These are phyloP conservation scores for Ochropacha duplaris DNA, from an alignment of 2,888 invertebrate species.

Conservation along the genomic window DNA sequence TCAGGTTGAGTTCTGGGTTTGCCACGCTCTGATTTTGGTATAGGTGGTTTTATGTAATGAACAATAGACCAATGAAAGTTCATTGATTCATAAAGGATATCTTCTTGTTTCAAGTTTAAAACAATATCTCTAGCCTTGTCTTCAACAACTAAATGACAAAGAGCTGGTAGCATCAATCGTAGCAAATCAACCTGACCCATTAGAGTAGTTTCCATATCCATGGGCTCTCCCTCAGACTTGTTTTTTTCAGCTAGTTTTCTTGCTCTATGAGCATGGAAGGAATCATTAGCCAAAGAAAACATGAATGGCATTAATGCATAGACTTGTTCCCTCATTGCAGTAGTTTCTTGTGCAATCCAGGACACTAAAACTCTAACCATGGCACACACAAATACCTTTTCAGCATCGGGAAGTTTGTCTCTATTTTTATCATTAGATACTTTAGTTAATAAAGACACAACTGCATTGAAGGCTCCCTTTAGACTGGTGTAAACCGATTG, in stretches of 20 bases:
- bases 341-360: conserved; percentile 96
- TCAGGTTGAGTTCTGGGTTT: conserved; percentile 90
- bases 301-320: conserved; percentile 92
- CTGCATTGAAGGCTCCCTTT: conserved; percentile 93
- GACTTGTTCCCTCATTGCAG: conserved; percentile 92
- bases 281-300: conserved; percentile 90
- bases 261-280: conserved; percentile 88
- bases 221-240: conserved; percentile 81
- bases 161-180: conserved; percentile 92
- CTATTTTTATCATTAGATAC: conserved; percentile 89
- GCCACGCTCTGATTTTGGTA: conserved; percentile 90
- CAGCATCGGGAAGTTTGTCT: conserved; percentile 85
- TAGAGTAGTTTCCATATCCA: conserved; percentile 69
- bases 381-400: conserved; percentile 91
- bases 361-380: conserved; percentile 92
- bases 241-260: conserved; percentile 87
- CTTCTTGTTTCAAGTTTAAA: conserved; percentile 90
- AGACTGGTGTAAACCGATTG: conserved; percentile 94
- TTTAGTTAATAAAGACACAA: conserved; percentile 88
- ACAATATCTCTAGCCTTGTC: conserved; percentile 92
- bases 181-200: conserved; percentile 88
- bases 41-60: conserved; percentile 91
- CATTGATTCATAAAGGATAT: conserved; percentile 90
- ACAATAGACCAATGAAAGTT: conserved; percentile 94
- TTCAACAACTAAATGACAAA: conserved; percentile 96